Evolutionary conservation across 2,888 invertebrate genomes (phyloP), one percentile per base, ranked within the genome.

Genomic region (Trisateles emortualis): DNA sequence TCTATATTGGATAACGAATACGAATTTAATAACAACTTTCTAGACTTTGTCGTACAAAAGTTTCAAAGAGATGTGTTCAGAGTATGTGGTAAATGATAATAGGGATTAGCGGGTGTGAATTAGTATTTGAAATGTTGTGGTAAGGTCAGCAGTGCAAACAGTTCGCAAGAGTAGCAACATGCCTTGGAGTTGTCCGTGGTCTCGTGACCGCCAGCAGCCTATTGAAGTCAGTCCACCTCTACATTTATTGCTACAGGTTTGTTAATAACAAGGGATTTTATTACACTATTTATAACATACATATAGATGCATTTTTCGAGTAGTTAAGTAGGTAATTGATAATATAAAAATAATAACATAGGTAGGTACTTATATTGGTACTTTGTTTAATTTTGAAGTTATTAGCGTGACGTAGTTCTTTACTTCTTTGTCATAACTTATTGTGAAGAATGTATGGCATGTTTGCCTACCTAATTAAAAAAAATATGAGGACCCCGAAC

Each of bases 141-240:
- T 74, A 73, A 74, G 78, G 75, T 80, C 74, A 78, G 57, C 54
- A 76, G 77, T 81, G 74, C 66, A 74, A 68, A 76, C 74, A 64
- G 59, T 72, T 69, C 56, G 57, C 62, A 67, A 68, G 52, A 71
- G 62, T 68, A 64, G 70, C 64, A 74, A 61, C 53, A 91, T 91
- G 92, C 88, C 91, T 70, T 91, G 90, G 91, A 87, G 73, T 59
- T 92, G 92, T 63, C 90, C 90, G 72, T 92, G 92, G 92, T 90
- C 92, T 57, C 86, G 85, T 43, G 86, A 85, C 59, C 87, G 84
- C 47, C 87, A 82, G 78, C 80, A 80, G 48, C 81, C 86, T 62
- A 76, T 80, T 32, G 80, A 75, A 72, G 84, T 87, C 74, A 88
- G 84, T 67, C 81, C 82, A 52, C 86, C 89, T 52, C 75, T 86